Percentiles rank a stretch among this genome's conserved stretches.
Evolutionary conservation across 2,113 vertebrate genomes (phyloP).

Genomic region (Campylomormyrus numenius): DNA sequence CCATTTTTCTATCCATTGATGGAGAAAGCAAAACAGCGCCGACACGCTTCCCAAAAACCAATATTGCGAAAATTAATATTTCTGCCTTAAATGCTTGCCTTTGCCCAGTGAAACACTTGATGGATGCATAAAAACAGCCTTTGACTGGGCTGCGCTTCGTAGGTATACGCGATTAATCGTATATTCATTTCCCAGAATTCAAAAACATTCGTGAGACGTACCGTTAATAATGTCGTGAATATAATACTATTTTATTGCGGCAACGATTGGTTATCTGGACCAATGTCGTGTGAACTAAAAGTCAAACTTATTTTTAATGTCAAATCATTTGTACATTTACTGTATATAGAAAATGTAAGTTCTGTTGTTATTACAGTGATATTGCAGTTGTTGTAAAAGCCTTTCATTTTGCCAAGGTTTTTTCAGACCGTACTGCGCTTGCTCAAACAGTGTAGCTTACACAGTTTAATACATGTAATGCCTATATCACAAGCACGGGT

Average conservation of each 20-base stretch:
- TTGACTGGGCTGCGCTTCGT: neutral
- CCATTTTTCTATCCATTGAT: neutral
- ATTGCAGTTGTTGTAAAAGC: neutral
- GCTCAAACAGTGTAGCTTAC: neutral
- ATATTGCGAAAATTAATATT: conserved; percentile 3
- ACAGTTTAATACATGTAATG: neutral
- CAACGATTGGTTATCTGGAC: neutral
- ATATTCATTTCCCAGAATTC: neutral
- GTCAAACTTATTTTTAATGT: neutral
- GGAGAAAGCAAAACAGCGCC: neutral
- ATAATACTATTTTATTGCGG: neutral
- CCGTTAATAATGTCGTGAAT: neutral
- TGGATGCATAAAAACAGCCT: neutral
- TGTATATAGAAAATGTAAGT: neutral
- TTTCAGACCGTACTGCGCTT: neutral
- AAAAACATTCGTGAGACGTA: neutral
- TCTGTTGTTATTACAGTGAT: neutral
- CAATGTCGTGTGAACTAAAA: neutral
- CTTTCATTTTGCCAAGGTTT: neutral
- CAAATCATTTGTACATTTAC: neutral
- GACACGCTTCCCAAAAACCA: neutral
- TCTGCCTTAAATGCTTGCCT: neutral
- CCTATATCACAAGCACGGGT: neutral
- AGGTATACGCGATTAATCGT: neutral
- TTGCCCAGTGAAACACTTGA: neutral